Conservation (phyloP, 2,113 vertebrate species). For the Festucalex cinctus region DNA sequence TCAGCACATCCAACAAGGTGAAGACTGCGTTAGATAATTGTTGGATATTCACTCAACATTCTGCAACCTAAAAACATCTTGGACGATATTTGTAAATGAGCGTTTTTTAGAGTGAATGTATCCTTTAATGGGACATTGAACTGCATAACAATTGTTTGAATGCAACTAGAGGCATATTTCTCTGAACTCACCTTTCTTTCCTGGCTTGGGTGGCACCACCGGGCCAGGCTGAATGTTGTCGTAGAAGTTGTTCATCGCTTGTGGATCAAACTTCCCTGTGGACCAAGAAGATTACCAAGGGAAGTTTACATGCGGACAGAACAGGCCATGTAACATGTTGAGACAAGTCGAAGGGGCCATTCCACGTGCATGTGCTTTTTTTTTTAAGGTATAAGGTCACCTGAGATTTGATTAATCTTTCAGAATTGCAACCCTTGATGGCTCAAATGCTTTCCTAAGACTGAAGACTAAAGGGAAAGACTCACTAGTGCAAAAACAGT, state of each 20-base stretch:
- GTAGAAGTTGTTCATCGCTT: conserved; percentile 93
- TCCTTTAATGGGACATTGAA: too few relatives aligned
- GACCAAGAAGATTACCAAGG: conserved; percentile 17
- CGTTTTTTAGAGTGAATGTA: too few relatives aligned
- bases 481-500: too few relatives aligned
- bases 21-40: too few relatives aligned
- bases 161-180: too few relatives aligned
- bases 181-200: conserved; percentile 82
- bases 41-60: too few relatives aligned
- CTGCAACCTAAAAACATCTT: too few relatives aligned
- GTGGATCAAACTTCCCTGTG: conserved; percentile 93
- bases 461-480: neutral
- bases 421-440: neutral
- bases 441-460: neutral
- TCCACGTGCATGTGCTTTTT: too few relatives aligned
- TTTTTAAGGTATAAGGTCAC: neutral
- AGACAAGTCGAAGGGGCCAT: neutral
- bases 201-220: conserved; percentile 87
- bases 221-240: conserved; percentile 94
- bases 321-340: neutral
- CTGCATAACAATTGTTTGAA: too few relatives aligned
- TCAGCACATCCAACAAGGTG: too few relatives aligned
- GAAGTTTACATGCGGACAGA: neutral
- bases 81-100: too few relatives aligned
- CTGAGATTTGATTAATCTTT: neutral